Base-by-base conservation (phyloP, 2,797 vertebrate species). In the Prunella strophiata region DNA sequence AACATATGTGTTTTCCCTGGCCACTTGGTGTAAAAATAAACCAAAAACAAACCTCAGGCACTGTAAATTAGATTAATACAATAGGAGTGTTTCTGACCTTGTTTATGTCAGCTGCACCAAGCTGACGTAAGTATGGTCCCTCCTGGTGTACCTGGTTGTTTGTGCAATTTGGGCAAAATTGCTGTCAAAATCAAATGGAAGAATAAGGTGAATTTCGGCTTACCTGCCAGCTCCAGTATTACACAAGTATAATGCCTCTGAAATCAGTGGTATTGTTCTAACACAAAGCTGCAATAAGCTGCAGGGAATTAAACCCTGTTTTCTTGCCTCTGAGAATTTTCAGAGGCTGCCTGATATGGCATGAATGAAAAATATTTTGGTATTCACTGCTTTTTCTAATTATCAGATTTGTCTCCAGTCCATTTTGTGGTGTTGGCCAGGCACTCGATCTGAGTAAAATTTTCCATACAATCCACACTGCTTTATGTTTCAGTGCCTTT, bases 401-500 rank as follows among this genome's bases (percentile, higher is more conserved):
- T 98, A 98, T 98, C 97, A 98, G 98, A 98, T 98, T 96, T 97
- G 97, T 98, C 95, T 97, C 94, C 85, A 84, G 77, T 97, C 97
- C 97, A 97, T 97, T 97, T 98, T 98, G 97, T 96, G 97, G 97
- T 97, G 93, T 97, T 97, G 97, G 97, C 98, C 93, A 96, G 90
- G 94, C 91, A 65, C 85, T 96, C 30, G 4, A 74, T 84, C 96
- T 97, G 97, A 98, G 96, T 98, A 94, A 97, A 74, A 95, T 95
- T 98, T 98, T 98, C 98, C 98, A 97, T 96, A 97, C 88, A 97
- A 97, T 97, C 93, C 88, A 68, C 90, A 91, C 73, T 84, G 70
- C 88, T 96, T 96, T 94, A 94, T 91, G 91, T 94, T 95, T 95
- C 91, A 89, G 10, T 75, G 55, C 36, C 36, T 52, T 58, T 10